A percentile compares a stretch with the other conserved stretches of the same genome.
Conservation (phyloP, 1,140 invertebrate genomes). For the Orussus abietinus region DNA sequence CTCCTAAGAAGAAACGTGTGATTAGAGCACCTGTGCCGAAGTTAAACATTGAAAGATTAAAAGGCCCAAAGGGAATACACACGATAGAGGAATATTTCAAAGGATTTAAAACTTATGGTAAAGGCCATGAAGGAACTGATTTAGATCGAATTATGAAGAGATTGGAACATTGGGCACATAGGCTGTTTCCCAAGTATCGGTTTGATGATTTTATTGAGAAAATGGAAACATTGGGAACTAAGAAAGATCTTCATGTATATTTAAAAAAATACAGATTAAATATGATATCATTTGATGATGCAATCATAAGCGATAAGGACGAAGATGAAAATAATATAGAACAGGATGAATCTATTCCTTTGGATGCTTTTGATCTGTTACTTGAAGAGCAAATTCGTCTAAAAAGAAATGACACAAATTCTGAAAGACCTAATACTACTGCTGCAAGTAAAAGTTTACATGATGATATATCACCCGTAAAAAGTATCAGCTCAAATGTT, state of each 20-base stretch:
- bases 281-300: constrained; percentile 50
- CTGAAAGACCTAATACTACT: not conserved
- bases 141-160: constrained; percentile 75
- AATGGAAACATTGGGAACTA: constrained; percentile 76
- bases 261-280: constrained; percentile 62
- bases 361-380: constrained; percentile 15
- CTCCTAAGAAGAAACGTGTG: constrained; percentile 49
- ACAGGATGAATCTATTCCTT: constrained; percentile 46
- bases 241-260: constrained; percentile 62
- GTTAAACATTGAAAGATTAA: constrained; percentile 68
- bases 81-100: constrained; percentile 75
- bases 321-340: constrained; percentile 35
- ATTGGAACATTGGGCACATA: constrained; percentile 89
- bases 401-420: no score
- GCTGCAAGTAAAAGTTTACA: not conserved
- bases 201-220: constrained; percentile 82
- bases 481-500: no score
- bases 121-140: constrained; percentile 80
- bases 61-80: constrained; percentile 72
- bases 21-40: constrained; percentile 67
- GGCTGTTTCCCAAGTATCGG: constrained; percentile 81
- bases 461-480: not conserved
- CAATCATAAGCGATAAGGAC: constrained; percentile 17
- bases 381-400: no score
- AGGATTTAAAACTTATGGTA: constrained; percentile 79